Percentiles rank a stretch among this genome's conserved stretches.
Conservation (phyloP, 2,113 vertebrate species). For the Brachionichthys hirsutus region DNA sequence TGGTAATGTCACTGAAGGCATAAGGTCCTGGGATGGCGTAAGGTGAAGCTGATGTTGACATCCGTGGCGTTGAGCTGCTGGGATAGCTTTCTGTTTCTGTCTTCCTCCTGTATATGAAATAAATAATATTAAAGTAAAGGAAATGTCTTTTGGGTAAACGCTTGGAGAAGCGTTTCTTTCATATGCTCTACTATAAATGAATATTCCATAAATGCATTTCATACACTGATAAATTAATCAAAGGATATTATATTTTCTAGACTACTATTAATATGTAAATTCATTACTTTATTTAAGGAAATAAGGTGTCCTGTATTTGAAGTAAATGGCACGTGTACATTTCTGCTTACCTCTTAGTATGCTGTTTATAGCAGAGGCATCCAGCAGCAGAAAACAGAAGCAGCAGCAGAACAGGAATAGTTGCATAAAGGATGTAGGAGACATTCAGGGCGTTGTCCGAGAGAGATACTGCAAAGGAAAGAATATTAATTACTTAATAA, state of each 20-base stretch:
- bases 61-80: slow-evolving; percentile 75
- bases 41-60: slow-evolving; percentile 46
- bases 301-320: neutral
- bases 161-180: too few relatives aligned
- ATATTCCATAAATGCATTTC: too few relatives aligned
- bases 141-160: too few relatives aligned
- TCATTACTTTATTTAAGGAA: too few relatives aligned
- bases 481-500: too few relatives aligned
- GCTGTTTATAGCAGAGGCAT: slow-evolving; percentile 82
- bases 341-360: slow-evolving; percentile 56
- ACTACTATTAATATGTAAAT: too few relatives aligned
- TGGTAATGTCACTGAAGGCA: slow-evolving; percentile 76
- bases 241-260: too few relatives aligned
- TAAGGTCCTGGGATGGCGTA: slow-evolving; percentile 79
- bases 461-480: slow-evolving; percentile 62
- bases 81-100: slow-evolving; percentile 58
- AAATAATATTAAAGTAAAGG: too few relatives aligned
- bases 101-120: slow-evolving; percentile 73
- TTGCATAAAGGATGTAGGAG: slow-evolving; percentile 84
- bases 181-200: too few relatives aligned
- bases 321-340: neutral
- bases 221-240: too few relatives aligned
- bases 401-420: slow-evolving; percentile 81
- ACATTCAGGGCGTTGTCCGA: slow-evolving; percentile 75
- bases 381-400: slow-evolving; percentile 76